Evolutionary conservation across 2,888 invertebrate genomes (phyloP).

Genomic region (Rhagium mordax): DNA sequence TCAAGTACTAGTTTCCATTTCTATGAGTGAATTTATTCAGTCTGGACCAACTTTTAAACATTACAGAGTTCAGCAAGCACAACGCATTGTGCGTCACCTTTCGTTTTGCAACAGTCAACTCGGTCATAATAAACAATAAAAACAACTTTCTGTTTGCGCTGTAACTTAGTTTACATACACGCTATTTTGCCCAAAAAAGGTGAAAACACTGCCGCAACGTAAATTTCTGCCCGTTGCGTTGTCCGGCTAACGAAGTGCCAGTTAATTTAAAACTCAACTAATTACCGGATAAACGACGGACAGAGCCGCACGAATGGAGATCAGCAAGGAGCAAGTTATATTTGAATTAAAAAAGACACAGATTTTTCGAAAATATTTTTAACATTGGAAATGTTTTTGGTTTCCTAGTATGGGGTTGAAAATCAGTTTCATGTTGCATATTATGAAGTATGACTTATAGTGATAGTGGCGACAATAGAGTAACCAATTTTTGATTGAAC

Average conservation of each 20-base stretch:
- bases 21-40: no score
- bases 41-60: not conserved
- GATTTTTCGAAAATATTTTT: no score
- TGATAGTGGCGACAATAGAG: no score
- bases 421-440: no score
- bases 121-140: constrained; percentile 3
- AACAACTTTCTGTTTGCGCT: constrained; percentile 14
- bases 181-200: constrained; percentile 36
- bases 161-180: constrained; percentile 18
- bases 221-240: constrained; percentile 16
- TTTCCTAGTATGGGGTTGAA: no score
- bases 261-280: constrained; percentile 28
- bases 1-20: no score
- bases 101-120: constrained; percentile 7
- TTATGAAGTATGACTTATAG: no score
- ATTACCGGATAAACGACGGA: constrained; percentile 1
- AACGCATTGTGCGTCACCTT: not conserved
- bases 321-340: no score
- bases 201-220: constrained; percentile 31
- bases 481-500: no score
- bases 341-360: no score
- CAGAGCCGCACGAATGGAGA: no score
- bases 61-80: not conserved
- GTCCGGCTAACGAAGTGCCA: not conserved
- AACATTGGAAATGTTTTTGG: no score